Base-by-base conservation (phyloP, 2,888 invertebrate genomes). In the Meteorus colon region DNA sequence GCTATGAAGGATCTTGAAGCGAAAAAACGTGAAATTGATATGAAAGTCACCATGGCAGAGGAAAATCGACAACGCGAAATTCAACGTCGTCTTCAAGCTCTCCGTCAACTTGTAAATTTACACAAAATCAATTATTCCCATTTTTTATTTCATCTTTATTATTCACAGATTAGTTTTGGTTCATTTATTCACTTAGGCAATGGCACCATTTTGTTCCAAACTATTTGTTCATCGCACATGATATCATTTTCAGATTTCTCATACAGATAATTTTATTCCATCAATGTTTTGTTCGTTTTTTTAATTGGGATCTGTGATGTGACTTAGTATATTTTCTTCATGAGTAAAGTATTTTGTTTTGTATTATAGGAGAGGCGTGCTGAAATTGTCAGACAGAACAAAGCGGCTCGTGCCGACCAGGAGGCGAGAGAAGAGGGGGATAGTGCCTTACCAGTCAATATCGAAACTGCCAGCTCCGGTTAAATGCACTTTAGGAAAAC, bases 311-410 rank as follows among this genome's bases (percentile, higher is more conserved):
- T 55, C n/a, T 55, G 19, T 55, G 29, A 10, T 4, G n/a, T 24
- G 34, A 4, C 31, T 59, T 59, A 37, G 19, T 34, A 37, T 27
- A 69, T 80, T 80, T 82, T 85, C 82, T 8, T 24, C 4, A 19
- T 55, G 8, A 4, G 8, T 55, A 3, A 48, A 16, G 16, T 48
- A 16, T 48, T 16, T n/a, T 48, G 48, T 16, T 19, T 55, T 55
- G 8, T 82, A 82, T 88, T 88, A 71, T 91, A 98, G 97, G 97
- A 97, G 91, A 95, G 95, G 87, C 96, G 96, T 88, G 96, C 96
- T 70, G 97, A 97, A 90, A 90, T 95, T 85, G 97, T 97, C 84
- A 95, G 97, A 86, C 96, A 96, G 92, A 97, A 97, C 91, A 97
- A 97, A 91, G 94, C 93, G 86, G 93, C 93, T 79, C 91, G 92